Evolutionary conservation across 2,113 vertebrate genomes (phyloP).

Genomic region (Solenodon paradoxus): DNA sequence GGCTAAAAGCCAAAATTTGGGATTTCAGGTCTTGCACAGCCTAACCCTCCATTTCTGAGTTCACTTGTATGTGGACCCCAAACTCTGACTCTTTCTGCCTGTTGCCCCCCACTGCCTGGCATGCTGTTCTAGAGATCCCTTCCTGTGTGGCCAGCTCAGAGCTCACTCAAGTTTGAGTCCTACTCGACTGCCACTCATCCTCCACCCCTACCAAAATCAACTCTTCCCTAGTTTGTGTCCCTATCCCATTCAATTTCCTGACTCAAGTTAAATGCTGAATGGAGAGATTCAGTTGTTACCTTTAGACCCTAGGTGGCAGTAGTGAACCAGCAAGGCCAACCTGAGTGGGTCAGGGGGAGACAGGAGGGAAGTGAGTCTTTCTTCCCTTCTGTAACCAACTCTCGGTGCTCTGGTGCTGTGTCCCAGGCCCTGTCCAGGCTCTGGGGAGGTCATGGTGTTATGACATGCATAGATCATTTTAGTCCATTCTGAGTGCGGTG

Average conservation of each 20-base stretch:
- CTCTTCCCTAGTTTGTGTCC: background rate
- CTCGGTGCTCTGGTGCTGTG: background rate
- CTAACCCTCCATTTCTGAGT: background rate
- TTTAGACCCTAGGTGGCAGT: slow-evolving; percentile 53
- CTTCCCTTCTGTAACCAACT: background rate
- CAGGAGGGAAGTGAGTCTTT: background rate
- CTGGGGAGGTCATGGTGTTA: background rate
- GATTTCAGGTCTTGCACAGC: background rate
- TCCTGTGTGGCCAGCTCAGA: background rate
- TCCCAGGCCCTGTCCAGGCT: background rate
- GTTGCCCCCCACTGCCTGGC: background rate
- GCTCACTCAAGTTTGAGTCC: background rate
- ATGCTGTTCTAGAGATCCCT: background rate
- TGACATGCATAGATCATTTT: background rate
- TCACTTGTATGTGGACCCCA: background rate
- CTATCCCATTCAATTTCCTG: slow-evolving; percentile 19
- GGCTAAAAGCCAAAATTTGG: background rate
- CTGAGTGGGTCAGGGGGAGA: background rate
- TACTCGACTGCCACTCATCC: background rate
- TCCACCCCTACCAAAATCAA: background rate
- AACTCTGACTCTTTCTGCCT: background rate
- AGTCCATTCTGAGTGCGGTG: background rate
- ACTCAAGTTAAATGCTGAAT: background rate
- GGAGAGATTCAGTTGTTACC: background rate
- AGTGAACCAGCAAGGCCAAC: background rate